Evolutionary conservation across 2,113 vertebrate genomes (phyloP).

Genomic region (Nycticebus coucang): DNA sequence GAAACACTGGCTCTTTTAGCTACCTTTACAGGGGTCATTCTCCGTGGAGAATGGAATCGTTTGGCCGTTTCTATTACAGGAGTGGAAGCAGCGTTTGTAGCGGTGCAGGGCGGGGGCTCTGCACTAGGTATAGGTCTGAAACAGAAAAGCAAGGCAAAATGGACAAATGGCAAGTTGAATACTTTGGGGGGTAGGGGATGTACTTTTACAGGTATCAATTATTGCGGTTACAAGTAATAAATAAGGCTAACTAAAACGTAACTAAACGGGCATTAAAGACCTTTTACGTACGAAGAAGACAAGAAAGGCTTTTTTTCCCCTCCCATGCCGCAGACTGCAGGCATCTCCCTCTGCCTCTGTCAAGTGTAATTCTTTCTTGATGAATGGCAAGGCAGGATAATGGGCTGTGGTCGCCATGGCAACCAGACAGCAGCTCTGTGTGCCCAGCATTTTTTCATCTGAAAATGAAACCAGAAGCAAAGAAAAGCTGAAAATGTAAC

Average conservation of each 20-base stretch:
- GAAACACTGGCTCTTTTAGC: neutral
- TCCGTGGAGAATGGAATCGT: slow-evolving; percentile 71
- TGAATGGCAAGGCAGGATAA: slow-evolving; percentile 99
- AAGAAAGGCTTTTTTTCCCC: slow-evolving; percentile 82
- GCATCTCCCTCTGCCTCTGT: slow-evolving; percentile 90
- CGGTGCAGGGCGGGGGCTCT: neutral
- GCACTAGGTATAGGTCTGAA: slow-evolving; percentile 40
- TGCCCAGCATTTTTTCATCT: slow-evolving; percentile 92
- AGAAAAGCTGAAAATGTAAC: slow-evolving; percentile 89
- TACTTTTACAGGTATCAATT: slow-evolving; percentile 77
- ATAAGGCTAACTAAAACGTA: slow-evolving; percentile 84
- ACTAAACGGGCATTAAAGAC: slow-evolving; percentile 85
- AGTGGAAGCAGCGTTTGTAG: neutral
- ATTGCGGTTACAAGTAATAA: slow-evolving; percentile 83
- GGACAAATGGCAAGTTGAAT: slow-evolving; percentile 79
- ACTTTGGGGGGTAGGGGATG: slow-evolving; percentile 75
- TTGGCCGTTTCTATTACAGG: slow-evolving; percentile 77
- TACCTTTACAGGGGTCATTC: slow-evolving; percentile 30
- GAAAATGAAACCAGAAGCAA: slow-evolving; percentile 95
- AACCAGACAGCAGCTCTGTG: slow-evolving; percentile 96
- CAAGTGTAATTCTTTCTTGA: slow-evolving; percentile 97
- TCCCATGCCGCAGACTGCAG: slow-evolving; percentile 84
- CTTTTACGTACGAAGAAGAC: slow-evolving; percentile 86
- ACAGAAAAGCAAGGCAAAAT: slow-evolving; percentile 69
- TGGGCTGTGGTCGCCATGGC: slow-evolving; percentile 95